Evolutionary conservation across 2,113 vertebrate genomes (phyloP).

Genomic region (Pagrus major): DNA sequence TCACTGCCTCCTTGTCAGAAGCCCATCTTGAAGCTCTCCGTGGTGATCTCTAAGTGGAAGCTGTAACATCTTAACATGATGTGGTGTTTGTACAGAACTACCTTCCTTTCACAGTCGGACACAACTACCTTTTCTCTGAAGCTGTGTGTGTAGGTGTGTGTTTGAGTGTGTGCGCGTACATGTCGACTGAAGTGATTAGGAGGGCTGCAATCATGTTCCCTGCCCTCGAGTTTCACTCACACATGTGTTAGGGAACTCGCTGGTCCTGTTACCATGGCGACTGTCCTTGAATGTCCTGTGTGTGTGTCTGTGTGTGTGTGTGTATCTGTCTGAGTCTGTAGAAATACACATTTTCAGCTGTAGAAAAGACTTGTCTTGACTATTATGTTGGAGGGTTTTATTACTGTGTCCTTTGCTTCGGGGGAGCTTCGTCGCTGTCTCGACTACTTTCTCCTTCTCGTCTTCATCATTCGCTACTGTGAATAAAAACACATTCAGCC

Average conservation of each 20-base stretch:
- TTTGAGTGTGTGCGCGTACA: neutral
- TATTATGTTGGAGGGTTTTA: slow-evolving; percentile 37
- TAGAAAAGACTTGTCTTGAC: slow-evolving; percentile 17
- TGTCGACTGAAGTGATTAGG: slow-evolving; percentile 39
- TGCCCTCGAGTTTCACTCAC: slow-evolving; percentile 51
- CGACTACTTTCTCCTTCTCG: slow-evolving; percentile 13
- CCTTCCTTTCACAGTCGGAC: neutral
- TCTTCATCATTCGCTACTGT: too few species aligned
- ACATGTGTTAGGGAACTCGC: slow-evolving; percentile 33
- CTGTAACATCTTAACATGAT: neutral
- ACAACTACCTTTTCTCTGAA: neutral
- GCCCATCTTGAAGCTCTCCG: neutral
- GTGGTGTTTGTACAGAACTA: neutral
- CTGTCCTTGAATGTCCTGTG: slow-evolving; percentile 60
- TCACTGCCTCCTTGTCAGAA: neutral
- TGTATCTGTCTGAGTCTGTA: slow-evolving; percentile 34
- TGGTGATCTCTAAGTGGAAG: neutral
- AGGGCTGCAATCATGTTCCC: slow-evolving; percentile 46
- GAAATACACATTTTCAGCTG: slow-evolving; percentile 32
- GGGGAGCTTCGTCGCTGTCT: slow-evolving; percentile 31
- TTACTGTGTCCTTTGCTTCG: slow-evolving; percentile 27
- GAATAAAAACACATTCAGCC: neutral
- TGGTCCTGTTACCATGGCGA: slow-evolving; percentile 69
- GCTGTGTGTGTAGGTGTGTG: neutral
- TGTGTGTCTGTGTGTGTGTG: slow-evolving; percentile 1